Conservation (phyloP, 2,888 invertebrate genomes). For the Palloptera scutellata region DNA sequence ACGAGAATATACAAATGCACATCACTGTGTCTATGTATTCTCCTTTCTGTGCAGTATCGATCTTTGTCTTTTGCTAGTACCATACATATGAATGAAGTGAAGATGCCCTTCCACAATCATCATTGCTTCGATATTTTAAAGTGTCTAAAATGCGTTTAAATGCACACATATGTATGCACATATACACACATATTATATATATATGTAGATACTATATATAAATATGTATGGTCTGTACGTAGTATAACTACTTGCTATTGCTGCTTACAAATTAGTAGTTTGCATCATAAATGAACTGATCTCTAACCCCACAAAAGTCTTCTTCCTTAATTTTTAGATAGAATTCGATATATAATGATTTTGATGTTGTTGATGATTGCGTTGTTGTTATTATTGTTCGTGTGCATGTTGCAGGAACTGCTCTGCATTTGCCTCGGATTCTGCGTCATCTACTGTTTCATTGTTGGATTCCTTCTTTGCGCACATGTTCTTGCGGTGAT, state of each 20-base stretch:
- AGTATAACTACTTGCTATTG: background rate
- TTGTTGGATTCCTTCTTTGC: slow-evolving; percentile 11
- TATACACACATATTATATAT: background rate
- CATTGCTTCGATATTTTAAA: too few species aligned
- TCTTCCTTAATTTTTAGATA: too few species aligned
- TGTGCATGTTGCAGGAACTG: background rate
- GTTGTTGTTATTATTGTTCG: background rate
- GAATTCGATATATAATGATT: too few species aligned
- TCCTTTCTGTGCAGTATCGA: too few species aligned
- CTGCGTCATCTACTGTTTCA: background rate
- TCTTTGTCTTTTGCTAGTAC: background rate
- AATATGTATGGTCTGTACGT: background rate
- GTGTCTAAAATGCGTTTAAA: too few species aligned
- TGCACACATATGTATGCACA: too few species aligned
- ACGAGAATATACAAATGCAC: too few species aligned
- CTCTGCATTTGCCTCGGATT: slow-evolving; percentile 10
- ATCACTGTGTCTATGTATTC: background rate
- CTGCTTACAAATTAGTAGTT: background rate
- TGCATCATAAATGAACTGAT: background rate
- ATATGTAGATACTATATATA: too few species aligned
- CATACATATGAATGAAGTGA: too few species aligned
- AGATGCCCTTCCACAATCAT: too few species aligned
- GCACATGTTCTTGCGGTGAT: slow-evolving; percentile 31
- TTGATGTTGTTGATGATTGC: background rate
- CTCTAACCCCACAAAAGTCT: background rate